These are phyloP conservation scores for Cylindroiulus punctatus DNA, from an alignment of 2,888 invertebrate species.

Conservation along the genomic window DNA sequence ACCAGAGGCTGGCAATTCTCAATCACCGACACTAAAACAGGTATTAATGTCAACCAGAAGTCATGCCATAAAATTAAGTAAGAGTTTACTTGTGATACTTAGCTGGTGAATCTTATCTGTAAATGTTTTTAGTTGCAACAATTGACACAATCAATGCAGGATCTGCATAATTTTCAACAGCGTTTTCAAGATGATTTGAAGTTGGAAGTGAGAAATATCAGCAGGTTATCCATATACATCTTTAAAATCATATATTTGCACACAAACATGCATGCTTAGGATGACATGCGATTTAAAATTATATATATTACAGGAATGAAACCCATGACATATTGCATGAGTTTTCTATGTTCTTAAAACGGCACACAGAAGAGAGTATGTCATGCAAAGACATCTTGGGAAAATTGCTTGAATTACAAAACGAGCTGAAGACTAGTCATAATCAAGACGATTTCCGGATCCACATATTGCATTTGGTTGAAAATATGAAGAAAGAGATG, in stretches of 20 bases:
- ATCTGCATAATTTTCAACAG: slow-evolving; percentile 50
- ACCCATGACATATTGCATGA: background rate
- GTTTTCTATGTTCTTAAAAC: background rate
- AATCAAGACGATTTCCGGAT: background rate
- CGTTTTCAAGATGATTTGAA: slow-evolving; percentile 36
- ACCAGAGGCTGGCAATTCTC: background rate
- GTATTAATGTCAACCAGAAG: background rate
- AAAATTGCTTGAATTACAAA: background rate
- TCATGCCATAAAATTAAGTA: no score
- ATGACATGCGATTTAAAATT: no score
- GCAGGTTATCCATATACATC: background rate
- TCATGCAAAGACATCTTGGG: slow-evolving; percentile 11
- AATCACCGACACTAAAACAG: slow-evolving; percentile 4
- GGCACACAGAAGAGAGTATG: background rate
- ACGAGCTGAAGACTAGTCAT: background rate
- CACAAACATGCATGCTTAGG: no score
- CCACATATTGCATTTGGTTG: background rate
- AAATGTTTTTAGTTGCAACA: slow-evolving; percentile 9
- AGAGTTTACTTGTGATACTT: background rate
- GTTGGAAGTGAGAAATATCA: background rate
- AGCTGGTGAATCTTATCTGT: background rate
- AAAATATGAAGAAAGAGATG: background rate
- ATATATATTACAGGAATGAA: background rate
- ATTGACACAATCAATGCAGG: slow-evolving; percentile 48
- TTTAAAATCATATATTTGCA: background rate